Evolutionary conservation across 2,797 vertebrate species (phyloP).

Genomic region (Macropus fuliginosus): DNA sequence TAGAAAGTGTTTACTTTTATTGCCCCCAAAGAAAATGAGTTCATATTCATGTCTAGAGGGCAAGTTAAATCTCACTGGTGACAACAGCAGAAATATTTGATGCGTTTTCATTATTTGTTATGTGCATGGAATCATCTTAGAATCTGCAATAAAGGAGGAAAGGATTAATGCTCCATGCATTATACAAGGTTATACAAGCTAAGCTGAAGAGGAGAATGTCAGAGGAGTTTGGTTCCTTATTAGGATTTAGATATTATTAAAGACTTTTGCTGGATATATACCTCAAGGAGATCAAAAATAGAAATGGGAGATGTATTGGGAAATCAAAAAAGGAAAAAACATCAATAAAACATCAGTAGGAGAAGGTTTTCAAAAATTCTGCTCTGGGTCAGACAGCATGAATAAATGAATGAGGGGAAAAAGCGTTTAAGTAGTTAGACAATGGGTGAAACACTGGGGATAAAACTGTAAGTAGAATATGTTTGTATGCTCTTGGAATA

Average conservation of each 20-base stretch:
- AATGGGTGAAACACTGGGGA: not conserved
- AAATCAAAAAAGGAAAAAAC: not conserved
- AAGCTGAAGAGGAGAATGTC: not conserved
- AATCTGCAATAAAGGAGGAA: not conserved
- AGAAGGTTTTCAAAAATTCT: not conserved
- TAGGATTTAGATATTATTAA: constrained; percentile 21
- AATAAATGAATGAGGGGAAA: not conserved
- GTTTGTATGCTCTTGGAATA: not conserved
- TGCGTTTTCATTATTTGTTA: not conserved
- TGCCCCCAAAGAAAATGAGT: constrained; percentile 41
- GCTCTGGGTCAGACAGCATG: not conserved
- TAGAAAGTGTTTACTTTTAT: constrained; percentile 16
- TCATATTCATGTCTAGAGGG: not conserved
- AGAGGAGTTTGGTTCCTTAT: not conserved
- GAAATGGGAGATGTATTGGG: not conserved
- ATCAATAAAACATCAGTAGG: not conserved
- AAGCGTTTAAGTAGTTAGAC: not conserved
- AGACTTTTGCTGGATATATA: not conserved
- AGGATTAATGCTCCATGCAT: not conserved
- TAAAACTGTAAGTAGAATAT: not conserved
- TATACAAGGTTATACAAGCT: not conserved
- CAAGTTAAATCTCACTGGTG: constrained; percentile 18
- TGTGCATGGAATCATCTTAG: not conserved
- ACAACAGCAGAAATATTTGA: not conserved
- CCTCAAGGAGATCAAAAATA: not conserved